Base-by-base conservation (phyloP, 2,797 vertebrate genomes). In the Lacerta agilis region DNA sequence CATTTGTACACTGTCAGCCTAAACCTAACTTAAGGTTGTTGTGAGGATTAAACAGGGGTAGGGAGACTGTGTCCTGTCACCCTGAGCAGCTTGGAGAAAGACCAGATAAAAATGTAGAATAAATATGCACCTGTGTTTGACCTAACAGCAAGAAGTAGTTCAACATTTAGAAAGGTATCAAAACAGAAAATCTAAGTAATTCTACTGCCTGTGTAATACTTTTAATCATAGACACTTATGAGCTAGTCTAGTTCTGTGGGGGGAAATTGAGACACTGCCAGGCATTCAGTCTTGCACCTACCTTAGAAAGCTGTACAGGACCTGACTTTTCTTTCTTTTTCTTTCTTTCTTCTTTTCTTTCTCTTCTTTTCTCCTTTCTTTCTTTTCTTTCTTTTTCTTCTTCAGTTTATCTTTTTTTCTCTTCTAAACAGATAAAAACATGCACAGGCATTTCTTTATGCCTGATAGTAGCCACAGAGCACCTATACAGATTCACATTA, bases 221-320 rank as follows among this genome's bases (percentile, higher is more conserved):
- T 86, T 55, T 49, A 43, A 29, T 79, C 41, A 61, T 58, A 78
- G 43, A 77, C 10, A n/a, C 25, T 43, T 86, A 86, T 38, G 1
- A 10, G 73, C 69, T 27, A 29, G 23, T 11, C 72, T n/a, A 83
- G 36, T 76, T 83, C 5, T 88, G 61, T 69, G 67, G n/a, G 4
- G 23, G 20, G 11, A 17, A 45, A 29, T 2, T 29, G 29, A 92
- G 89, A 61, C 8, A 25, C 5, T 0, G 0, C n/a, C 13, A 67
- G 67, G 75, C 27, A 82, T 80, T 36, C 1, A 0, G 17, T 87
- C 0, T 64, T 55, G 4, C 55, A n/a, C 83, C 36, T 96, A 98
- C 98, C 98, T 98, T 98, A 86, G 98, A 98, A 95, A 98, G 98
- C 90, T 98, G 97, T 82, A 98, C 96, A 89, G 98, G 98, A 90